Evolutionary conservation across 2,113 vertebrate species (phyloP).

Genomic region (Nettapus auritus): DNA sequence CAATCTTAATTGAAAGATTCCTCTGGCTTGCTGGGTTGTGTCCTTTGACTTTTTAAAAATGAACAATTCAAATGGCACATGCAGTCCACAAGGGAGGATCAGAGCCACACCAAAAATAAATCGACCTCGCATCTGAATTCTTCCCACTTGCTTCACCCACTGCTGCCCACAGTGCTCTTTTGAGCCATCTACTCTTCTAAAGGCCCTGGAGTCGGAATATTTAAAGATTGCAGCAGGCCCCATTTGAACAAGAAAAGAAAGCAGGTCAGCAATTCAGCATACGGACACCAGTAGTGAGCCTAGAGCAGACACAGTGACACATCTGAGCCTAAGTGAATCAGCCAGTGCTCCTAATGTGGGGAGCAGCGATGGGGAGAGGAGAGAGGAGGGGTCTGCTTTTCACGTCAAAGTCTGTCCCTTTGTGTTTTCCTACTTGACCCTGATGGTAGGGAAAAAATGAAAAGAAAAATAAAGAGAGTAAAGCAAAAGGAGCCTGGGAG

Average conservation of each 20-base stretch:
- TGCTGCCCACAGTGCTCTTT: not conserved
- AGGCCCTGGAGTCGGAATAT: not conserved
- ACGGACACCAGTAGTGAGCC: not conserved
- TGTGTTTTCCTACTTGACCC: not conserved
- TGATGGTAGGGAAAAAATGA: not conserved
- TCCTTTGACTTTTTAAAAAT: conserved; percentile 19
- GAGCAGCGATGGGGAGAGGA: not conserved
- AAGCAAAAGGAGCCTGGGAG: conserved; percentile 40
- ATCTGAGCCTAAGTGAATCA: not conserved
- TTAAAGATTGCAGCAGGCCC: not conserved
- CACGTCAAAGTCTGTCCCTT: not conserved
- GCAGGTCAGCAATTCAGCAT: not conserved
- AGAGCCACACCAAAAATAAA: conserved; percentile 4
- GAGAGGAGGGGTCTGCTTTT: not conserved
- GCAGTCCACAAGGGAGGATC: not conserved
- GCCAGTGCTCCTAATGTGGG: conserved; percentile 1
- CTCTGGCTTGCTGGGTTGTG: conserved; percentile 11
- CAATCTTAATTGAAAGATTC: conserved; percentile 17
- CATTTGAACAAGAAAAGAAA: conserved; percentile 7
- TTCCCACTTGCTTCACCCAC: not conserved
- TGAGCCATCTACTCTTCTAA: not conserved
- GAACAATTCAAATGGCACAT: not conserved
- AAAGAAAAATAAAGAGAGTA: not conserved
- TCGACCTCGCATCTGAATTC: not conserved
- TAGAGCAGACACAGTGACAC: conserved; percentile 3